A percentile compares a stretch with the other conserved stretches of the same genome.
Conservation (phyloP, 2,888 invertebrate species). For the Chrysolina oricalcia region DNA sequence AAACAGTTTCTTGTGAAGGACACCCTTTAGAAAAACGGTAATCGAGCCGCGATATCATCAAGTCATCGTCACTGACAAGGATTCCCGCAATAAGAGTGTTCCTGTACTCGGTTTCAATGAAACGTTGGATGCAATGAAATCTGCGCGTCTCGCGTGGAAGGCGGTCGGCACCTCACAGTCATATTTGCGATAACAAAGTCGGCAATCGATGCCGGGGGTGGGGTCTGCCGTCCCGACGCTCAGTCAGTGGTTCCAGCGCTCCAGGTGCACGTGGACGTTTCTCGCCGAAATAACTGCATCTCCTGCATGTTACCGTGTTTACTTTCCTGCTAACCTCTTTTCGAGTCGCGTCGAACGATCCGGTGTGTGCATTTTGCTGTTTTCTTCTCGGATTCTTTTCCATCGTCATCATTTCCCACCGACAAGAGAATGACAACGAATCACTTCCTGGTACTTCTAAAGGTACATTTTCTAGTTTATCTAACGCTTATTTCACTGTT, state of each 20-base stretch:
- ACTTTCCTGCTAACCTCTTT: slow-evolving; percentile 41
- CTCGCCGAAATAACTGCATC: slow-evolving; percentile 37
- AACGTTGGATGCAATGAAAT: slow-evolving; percentile 6
- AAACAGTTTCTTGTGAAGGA: too few species aligned
- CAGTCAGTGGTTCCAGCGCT: slow-evolving; percentile 67
- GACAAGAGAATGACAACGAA: slow-evolving; percentile 50
- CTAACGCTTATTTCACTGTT: neutral
- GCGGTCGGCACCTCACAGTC: slow-evolving; percentile 62
- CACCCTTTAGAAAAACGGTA: too few species aligned
- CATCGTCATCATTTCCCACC: slow-evolving; percentile 57
- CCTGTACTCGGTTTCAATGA: neutral
- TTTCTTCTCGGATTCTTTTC: slow-evolving; percentile 11
- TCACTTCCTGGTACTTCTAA: slow-evolving; percentile 56
- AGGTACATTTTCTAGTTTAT: slow-evolving; percentile 50
- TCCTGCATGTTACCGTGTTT: slow-evolving; percentile 53
- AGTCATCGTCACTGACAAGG: neutral
- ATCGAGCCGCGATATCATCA: neutral
- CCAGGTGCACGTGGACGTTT: slow-evolving; percentile 66
- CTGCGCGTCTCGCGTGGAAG: slow-evolving; percentile 11
- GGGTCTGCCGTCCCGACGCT: slow-evolving; percentile 61
- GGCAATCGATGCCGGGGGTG: slow-evolving; percentile 60
- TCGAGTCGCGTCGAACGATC: slow-evolving; percentile 14
- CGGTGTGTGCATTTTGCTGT: slow-evolving; percentile 21
- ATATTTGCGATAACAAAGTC: slow-evolving; percentile 67
- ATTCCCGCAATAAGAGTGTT: neutral